Evolutionary conservation across 2,797 vertebrate genomes (phyloP).

Genomic region (Catharus ustulatus): DNA sequence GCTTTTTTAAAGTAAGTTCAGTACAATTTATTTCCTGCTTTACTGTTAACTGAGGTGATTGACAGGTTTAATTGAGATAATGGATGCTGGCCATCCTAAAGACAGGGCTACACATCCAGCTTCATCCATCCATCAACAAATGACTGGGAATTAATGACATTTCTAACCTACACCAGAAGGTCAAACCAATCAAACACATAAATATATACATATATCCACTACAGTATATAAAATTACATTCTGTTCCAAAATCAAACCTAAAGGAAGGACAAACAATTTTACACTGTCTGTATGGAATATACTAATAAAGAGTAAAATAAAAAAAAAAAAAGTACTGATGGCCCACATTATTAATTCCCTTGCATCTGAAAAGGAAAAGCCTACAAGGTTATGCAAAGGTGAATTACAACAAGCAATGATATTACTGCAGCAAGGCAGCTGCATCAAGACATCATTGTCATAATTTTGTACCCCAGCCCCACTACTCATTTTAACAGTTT

Average conservation of each 20-base stretch:
- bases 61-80: neutral
- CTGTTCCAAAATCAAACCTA: neutral
- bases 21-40: neutral
- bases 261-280: neutral
- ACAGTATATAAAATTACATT: neutral
- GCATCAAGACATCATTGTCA: neutral
- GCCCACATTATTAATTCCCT: neutral
- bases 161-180: neutral
- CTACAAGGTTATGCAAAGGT: neutral
- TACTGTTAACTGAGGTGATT: neutral
- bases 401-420: neutral
- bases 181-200: neutral
- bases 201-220: neutral
- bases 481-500: neutral
- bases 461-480: no score
- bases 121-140: neutral
- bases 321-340: neutral
- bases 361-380: neutral
- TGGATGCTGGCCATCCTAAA: neutral
- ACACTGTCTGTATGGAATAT: neutral
- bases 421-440: fast-evolving
- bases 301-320: neutral
- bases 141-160: neutral
- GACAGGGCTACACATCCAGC: neutral
- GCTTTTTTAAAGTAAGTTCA: neutral